Percentiles rank a stretch among this genome's conserved stretches.
These are phyloP conservation scores for Gortyna flavago DNA, from an alignment of 2,888 invertebrate species.

Conservation along the genomic window DNA sequence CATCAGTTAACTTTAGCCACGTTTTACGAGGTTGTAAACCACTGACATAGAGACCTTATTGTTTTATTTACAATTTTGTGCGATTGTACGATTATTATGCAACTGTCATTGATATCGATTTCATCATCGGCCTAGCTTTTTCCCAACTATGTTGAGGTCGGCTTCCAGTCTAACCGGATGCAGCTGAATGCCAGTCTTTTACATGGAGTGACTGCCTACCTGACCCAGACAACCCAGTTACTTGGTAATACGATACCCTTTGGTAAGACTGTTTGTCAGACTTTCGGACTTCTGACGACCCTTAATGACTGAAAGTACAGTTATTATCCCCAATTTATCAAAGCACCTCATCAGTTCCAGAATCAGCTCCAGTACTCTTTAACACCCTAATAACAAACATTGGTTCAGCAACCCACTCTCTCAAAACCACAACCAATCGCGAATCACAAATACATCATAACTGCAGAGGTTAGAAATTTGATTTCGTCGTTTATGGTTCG, in stretches of 20 bases:
- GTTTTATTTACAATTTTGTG: conserved; percentile 20
- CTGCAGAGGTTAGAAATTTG: conserved; percentile 42
- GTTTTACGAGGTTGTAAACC: conserved; percentile 58
- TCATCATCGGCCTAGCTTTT: too few species aligned
- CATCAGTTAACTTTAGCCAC: conserved; percentile 31
- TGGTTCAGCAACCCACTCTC: conserved; percentile 14
- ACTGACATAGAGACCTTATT: conserved; percentile 21
- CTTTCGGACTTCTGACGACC: neutral
- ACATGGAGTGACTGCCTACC: too few species aligned
- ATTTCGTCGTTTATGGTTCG: conserved; percentile 45
- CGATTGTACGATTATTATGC: conserved; percentile 15
- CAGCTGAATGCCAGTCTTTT: too few species aligned
- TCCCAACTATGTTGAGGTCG: too few species aligned
- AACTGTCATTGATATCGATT: neutral
- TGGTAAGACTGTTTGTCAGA: neutral
- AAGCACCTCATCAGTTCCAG: neutral
- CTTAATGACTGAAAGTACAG: neutral
- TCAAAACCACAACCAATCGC: conserved; percentile 43
- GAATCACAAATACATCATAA: conserved; percentile 25
- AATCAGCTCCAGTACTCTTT: too few species aligned
- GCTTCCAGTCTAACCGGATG: too few species aligned
- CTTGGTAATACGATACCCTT: too few species aligned
- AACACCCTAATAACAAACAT: neutral
- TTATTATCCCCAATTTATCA: neutral
- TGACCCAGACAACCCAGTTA: too few species aligned